These are phyloP conservation scores for Scolopax rusticola DNA, from an alignment of 2,797 vertebrate species.

Conservation along the genomic window DNA sequence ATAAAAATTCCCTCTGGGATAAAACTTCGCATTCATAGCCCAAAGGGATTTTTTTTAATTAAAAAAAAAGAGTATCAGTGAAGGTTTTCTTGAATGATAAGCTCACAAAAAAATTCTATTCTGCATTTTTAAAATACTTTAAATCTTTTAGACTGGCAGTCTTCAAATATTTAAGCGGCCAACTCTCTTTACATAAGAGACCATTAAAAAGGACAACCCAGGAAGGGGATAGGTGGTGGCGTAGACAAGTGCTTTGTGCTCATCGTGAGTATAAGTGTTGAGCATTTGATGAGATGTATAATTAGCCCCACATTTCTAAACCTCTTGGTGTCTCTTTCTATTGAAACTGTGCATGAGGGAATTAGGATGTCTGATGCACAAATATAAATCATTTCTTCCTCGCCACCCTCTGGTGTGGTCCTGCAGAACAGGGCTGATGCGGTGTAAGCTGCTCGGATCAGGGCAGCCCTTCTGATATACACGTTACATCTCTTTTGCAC, in stretches of 20 bases:
- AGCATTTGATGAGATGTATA: constrained; percentile 71
- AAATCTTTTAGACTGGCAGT: constrained; percentile 56
- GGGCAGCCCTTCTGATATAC: neutral
- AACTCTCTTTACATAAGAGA: constrained; percentile 51
- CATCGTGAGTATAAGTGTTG: constrained; percentile 37
- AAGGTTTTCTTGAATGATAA: constrained; percentile 60
- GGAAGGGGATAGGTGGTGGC: constrained; percentile 43
- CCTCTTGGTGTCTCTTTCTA: constrained; percentile 58
- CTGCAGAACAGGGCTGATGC: neutral
- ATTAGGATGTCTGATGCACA: constrained; percentile 64
- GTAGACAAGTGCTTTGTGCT: constrained; percentile 69
- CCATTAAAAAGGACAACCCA: constrained; percentile 44
- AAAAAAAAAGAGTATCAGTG: neutral
- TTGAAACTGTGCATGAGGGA: constrained; percentile 48
- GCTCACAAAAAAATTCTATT: neutral
- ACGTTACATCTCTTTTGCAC: neutral
- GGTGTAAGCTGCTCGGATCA: neutral
- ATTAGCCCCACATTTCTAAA: constrained; percentile 69
- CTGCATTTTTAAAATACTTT: constrained; percentile 46
- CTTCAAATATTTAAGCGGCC: constrained; percentile 56
- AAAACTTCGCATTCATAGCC: constrained; percentile 59
- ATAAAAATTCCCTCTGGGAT: constrained; percentile 70
- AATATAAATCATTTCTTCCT: constrained; percentile 33
- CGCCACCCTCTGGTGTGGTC: neutral
- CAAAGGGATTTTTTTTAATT: constrained; percentile 56